These are phyloP conservation scores for Troglohyphantes excavatus DNA, from an alignment of 2,888 invertebrate genomes.

Conservation along the genomic window DNA sequence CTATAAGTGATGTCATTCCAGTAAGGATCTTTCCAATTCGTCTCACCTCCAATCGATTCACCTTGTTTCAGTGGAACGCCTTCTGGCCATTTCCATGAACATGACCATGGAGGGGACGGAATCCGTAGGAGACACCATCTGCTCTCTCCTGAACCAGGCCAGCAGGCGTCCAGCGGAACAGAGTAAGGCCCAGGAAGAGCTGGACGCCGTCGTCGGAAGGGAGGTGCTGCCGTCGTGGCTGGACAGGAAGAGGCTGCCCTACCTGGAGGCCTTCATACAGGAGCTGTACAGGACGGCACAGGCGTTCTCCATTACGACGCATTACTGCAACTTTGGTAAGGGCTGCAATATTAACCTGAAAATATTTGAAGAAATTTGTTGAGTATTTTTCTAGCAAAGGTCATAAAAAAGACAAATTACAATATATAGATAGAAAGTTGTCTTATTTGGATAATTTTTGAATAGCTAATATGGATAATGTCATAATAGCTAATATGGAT, in stretches of 20 bases:
- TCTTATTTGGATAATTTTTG: too few relatives aligned
- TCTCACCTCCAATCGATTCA: too few relatives aligned
- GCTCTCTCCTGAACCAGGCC: conserved; percentile 4
- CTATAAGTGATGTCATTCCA: too few relatives aligned
- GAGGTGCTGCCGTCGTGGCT: conserved; percentile 58
- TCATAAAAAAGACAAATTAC: too few relatives aligned
- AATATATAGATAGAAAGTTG: too few relatives aligned
- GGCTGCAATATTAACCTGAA: too few relatives aligned
- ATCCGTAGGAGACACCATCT: conserved; percentile 32
- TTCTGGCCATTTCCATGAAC: conserved; percentile 48
- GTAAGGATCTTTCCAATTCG: too few relatives aligned
- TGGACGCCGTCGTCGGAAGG: conserved; percentile 45
- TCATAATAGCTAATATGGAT: too few relatives aligned
- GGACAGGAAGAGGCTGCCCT: conserved; percentile 50
- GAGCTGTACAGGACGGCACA: conserved; percentile 48
- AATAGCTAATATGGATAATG: too few relatives aligned
- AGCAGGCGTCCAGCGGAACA: conserved; percentile 46
- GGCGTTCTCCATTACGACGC: conserved; percentile 45
- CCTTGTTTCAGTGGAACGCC: conserved; percentile 44
- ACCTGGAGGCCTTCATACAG: conserved; percentile 78
- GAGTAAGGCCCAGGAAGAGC: conserved; percentile 41
- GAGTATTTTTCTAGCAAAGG: too few relatives aligned
- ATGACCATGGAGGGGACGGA: conserved; percentile 72
- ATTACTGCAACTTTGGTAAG: conserved; percentile 67
- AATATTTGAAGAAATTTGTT: too few relatives aligned